phyloP scores from a whole-genome alignment of 2,113 vertebrate genomes.

The Arvicanthis niloticus region DNA sequence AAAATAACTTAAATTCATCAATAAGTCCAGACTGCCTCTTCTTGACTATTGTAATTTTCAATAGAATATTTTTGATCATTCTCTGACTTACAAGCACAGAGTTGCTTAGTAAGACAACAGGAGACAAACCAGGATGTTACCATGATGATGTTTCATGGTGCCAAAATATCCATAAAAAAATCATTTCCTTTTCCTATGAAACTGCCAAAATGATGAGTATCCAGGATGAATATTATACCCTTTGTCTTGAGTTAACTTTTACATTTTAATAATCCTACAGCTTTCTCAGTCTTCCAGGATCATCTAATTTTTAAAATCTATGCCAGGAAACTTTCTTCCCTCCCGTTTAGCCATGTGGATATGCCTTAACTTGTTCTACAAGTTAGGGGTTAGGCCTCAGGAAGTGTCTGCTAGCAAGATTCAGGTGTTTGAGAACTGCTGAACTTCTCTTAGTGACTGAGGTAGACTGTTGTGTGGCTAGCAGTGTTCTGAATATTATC shows the following conservation, averaged over 20 bases:
- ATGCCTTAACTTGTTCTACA: background rate
- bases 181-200: background rate
- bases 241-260: background rate
- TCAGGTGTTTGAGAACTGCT: background rate
- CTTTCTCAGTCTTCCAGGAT: background rate
- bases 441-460: background rate
- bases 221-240: background rate
- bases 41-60: background rate
- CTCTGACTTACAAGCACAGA: constrained; percentile 8
- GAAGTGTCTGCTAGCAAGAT: background rate
- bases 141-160: too few relatives aligned
- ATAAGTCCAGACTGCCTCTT: background rate
- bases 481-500: background rate
- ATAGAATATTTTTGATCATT: background rate
- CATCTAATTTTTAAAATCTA: background rate
- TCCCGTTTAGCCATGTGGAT: background rate
- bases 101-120: background rate
- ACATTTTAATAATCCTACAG: background rate
- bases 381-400: background rate
- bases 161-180: background rate
- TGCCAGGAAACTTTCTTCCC: background rate
- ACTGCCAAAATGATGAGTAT: background rate
- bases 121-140: background rate
- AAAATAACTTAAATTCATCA: background rate
- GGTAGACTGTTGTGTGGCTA: background rate